A percentile compares a stretch with the other conserved stretches of the same genome.
phyloP scores from a whole-genome alignment of 2,113 vertebrate genomes.

The Psophia crepitans region DNA sequence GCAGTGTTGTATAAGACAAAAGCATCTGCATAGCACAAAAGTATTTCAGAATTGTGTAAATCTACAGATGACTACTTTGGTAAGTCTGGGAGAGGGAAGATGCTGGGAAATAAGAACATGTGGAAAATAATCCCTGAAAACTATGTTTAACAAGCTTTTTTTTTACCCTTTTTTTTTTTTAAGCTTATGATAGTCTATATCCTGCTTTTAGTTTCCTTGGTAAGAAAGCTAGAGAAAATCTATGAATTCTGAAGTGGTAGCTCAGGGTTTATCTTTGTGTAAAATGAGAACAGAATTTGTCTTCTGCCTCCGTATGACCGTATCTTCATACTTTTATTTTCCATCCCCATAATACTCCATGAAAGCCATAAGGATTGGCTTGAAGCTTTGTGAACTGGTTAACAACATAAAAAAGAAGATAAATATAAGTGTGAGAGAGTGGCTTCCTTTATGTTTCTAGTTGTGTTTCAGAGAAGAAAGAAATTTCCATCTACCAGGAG shows the following conservation, averaged over 20 bases:
- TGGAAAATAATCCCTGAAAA: background rate
- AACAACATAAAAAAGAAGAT: background rate
- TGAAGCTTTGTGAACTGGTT: background rate
- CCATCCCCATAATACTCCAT: background rate
- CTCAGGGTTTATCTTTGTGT: background rate
- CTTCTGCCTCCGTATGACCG: background rate
- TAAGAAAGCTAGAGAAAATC: background rate
- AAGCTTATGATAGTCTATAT: background rate
- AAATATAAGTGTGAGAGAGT: background rate
- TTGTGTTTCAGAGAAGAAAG: background rate
- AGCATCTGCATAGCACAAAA: background rate
- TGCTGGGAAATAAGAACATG: background rate
- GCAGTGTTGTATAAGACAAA: background rate
- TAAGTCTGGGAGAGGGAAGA: background rate
- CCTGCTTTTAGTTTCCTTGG: background rate
- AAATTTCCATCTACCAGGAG: background rate
- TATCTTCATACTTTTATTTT: background rate
- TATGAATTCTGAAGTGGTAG: background rate
- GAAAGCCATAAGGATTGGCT: background rate
- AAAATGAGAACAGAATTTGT: background rate
- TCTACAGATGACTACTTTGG: rapidly evolving
- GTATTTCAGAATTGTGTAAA: background rate
- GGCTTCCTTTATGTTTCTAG: background rate
- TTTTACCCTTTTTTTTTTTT: background rate
- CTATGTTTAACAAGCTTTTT: background rate